Percentiles rank a stretch among this genome's conserved stretches.
Conservation (phyloP, 2,888 invertebrate genomes). For the Drosophila tripunctata region DNA sequence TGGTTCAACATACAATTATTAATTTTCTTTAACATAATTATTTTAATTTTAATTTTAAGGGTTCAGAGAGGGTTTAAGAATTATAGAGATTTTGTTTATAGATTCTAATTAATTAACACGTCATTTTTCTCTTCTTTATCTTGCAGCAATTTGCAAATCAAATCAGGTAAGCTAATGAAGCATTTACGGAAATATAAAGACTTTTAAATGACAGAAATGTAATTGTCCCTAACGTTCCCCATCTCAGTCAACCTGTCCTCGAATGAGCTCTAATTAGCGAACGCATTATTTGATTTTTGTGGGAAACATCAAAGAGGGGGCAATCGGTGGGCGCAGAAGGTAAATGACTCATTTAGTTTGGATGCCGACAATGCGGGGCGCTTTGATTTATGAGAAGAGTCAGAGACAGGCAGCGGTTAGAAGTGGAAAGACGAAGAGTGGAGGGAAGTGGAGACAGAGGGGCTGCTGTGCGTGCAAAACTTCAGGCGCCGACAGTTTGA, state of each 20-base stretch:
- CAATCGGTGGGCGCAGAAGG: slow-evolving; percentile 2
- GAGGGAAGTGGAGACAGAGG: neutral
- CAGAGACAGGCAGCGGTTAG: neutral
- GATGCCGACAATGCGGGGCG: slow-evolving; percentile 51
- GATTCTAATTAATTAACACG: no score
- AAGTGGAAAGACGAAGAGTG: no score
- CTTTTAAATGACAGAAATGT: slow-evolving; percentile 5
- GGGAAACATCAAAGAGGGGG: slow-evolving; percentile 54
- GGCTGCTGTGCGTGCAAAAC: slow-evolving; percentile 33
- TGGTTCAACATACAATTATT: no score
- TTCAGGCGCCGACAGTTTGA: slow-evolving; percentile 57
- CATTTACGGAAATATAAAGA: slow-evolving; percentile 20
- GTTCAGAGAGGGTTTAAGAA: no score
- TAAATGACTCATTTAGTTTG: slow-evolving; percentile 68
- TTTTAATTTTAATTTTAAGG: no score
- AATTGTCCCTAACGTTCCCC: slow-evolving; percentile 27
- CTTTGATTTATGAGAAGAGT: slow-evolving; percentile 54
- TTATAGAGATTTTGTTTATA: no score
- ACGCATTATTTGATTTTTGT: slow-evolving; percentile 45
- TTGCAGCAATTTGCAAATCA: slow-evolving; percentile 49
- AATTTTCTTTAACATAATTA: no score
- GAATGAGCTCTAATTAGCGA: slow-evolving; percentile 45
- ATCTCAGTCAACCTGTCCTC: neutral
- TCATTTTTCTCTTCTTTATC: no score
- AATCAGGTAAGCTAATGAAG: slow-evolving; percentile 55